Conservation (phyloP, 1,140 invertebrate genomes). For the Achatina immaculata region DNA sequence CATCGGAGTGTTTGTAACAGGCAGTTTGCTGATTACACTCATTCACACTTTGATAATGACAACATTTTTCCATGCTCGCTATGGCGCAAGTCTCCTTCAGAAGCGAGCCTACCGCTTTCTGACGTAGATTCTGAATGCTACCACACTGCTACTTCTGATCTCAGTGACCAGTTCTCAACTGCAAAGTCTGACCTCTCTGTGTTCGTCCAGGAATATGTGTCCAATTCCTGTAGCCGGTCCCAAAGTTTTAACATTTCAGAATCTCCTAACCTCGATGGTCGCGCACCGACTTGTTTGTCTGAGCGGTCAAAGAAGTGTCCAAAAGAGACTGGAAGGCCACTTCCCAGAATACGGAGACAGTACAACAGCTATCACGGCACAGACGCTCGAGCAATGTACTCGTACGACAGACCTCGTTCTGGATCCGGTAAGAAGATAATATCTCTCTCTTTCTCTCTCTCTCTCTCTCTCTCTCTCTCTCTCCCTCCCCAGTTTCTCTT, state of each 20-base stretch:
- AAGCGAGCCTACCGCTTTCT: background rate
- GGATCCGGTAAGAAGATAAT: constrained; percentile 5
- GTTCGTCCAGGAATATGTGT: background rate
- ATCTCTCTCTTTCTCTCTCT: background rate
- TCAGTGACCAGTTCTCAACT: constrained; percentile 27
- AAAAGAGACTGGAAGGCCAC: background rate
- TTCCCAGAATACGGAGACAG: background rate
- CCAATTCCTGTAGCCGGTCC: background rate
- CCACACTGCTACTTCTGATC: constrained; percentile 29
- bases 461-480: background rate
- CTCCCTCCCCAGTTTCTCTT: too few relatives aligned
- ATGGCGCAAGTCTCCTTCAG: background rate
- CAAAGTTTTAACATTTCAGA: background rate
- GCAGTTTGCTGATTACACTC: background rate
- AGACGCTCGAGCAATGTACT: background rate
- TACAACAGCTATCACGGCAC: background rate
- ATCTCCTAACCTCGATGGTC: background rate
- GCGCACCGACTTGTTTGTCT: too few relatives aligned
- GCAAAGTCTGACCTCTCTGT: constrained; percentile 24
- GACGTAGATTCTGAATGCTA: constrained; percentile 26
- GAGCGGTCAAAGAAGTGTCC: background rate
- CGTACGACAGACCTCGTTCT: background rate
- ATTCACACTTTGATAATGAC: background rate
- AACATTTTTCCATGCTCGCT: too few relatives aligned
- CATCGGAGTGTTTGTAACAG: background rate